A percentile compares a stretch with the other conserved stretches of the same genome.
Evolutionary conservation across 2,888 invertebrate genomes (phyloP).

Genomic region (Temnothorax unifasciatus): DNA sequence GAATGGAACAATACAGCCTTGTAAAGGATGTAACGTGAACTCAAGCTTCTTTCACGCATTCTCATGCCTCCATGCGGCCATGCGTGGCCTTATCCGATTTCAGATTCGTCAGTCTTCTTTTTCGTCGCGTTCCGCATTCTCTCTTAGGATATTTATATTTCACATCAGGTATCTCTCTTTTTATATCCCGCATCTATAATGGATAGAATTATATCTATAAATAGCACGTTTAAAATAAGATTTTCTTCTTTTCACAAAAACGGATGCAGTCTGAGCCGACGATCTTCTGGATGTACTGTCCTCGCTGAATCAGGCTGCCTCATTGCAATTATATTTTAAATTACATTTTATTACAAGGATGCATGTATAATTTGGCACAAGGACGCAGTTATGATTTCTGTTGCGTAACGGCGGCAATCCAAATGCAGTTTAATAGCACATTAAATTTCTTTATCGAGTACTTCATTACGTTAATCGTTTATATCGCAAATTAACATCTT

Average conservation of each 20-base stretch:
- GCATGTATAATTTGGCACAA: not conserved
- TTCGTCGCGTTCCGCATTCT: not conserved
- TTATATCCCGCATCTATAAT: not conserved
- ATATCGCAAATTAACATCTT: conserved; percentile 13
- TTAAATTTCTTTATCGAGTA: not conserved
- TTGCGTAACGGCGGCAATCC: not conserved
- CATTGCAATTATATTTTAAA: not conserved
- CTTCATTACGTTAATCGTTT: not conserved
- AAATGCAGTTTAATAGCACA: not conserved
- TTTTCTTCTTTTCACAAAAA: not conserved
- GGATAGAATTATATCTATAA: not conserved
- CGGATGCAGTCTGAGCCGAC: not conserved
- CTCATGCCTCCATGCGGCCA: too few species aligned
- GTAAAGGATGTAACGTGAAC: not conserved
- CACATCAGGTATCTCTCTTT: not conserved
- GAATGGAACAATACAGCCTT: conserved; percentile 15
- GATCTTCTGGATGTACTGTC: not conserved
- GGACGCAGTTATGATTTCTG: not conserved
- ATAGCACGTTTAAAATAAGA: not conserved
- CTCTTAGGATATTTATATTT: not conserved
- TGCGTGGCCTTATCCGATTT: too few species aligned
- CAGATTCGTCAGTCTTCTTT: not conserved
- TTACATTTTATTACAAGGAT: not conserved
- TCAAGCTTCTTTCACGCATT: not conserved
- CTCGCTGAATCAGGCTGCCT: not conserved